These are phyloP conservation scores for Ladona fulva DNA, from an alignment of 1,140 invertebrate genomes.

Conservation along the genomic window DNA sequence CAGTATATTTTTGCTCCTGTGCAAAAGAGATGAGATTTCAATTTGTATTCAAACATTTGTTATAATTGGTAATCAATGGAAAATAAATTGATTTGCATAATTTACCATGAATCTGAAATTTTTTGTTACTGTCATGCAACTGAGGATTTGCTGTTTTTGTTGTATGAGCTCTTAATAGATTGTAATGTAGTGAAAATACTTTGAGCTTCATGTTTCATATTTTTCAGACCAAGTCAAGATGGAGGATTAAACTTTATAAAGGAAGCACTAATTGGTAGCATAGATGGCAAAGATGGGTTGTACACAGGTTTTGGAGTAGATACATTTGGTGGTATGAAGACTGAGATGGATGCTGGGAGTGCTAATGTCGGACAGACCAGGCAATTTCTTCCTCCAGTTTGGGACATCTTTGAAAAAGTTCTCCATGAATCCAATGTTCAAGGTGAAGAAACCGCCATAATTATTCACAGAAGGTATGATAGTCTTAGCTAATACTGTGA, in stretches of 20 bases:
- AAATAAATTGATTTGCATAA: too few species aligned
- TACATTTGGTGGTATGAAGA: background rate
- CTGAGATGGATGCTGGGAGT: background rate
- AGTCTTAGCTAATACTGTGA: background rate
- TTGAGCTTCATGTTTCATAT: too few species aligned
- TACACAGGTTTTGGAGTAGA: background rate
- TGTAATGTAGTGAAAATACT: too few species aligned
- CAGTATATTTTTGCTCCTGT: too few species aligned
- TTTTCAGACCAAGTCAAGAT: too few species aligned
- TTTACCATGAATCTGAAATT: too few species aligned
- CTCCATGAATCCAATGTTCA: background rate
- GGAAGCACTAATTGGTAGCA: background rate
- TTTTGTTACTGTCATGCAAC: too few species aligned
- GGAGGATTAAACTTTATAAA: background rate
- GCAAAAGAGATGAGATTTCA: too few species aligned
- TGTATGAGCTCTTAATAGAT: too few species aligned
- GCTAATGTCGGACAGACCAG: background rate
- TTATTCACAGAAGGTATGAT: background rate
- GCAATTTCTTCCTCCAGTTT: background rate
- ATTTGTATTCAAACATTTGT: too few species aligned
- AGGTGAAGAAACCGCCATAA: background rate
- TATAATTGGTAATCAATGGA: too few species aligned
- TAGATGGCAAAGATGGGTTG: background rate
- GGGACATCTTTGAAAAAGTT: background rate
- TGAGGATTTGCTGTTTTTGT: too few species aligned